Evolutionary conservation across 2,888 invertebrate species (phyloP), one percentile per base, ranked within the genome.

Genomic region (Lycocerus yunnanus): DNA sequence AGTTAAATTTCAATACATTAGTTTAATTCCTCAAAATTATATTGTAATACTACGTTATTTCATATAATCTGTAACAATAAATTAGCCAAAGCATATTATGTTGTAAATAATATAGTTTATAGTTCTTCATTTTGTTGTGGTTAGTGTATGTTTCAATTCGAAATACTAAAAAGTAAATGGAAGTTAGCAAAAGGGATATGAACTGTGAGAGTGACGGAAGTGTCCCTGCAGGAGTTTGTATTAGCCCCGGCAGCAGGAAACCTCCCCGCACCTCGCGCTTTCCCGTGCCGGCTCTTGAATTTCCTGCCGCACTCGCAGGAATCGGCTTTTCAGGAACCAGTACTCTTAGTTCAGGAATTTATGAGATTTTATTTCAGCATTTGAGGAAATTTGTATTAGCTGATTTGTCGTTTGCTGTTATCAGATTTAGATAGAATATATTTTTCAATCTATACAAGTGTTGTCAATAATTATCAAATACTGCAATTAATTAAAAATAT

Each of bases 381-480:
- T 76, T 69, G 78, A 83, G 83, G 83, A 83, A 83, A 83, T 83
- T 83, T 82, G 80, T 82, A 82, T 83, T 83, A 83, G 81, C 78
- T 79, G 83, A 83, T 83, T 83, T 83, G 83, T 82, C 83, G 82
- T 80, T 78, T 79, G 79, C 80, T 78, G 80, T 74, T 76, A 76
- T 76, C 73, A 69, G 59, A 27, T 69, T 76, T 71, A 70, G 66
- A 60, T 71, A 21, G 67, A 60, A 67, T 58, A 73, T 71, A 71
- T 71, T 74, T 63, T 63, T 60, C 65, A 15, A 21, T 66, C 18
- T 18, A 20, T n/a, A 3, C 43, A n/a, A n/a, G n/a, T 6, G n/a
- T 43, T 43, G 8, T 6, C n/a, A n/a, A 43, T 43, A 43, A 43
- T 43, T 43, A 43, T 43, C 11, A 43, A 43, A 43, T 43, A 43